These are phyloP conservation scores for Ianthella basta DNA, from an alignment of 37 sponge, comb jelly and placozoan species.

Conservation along the genomic window DNA sequence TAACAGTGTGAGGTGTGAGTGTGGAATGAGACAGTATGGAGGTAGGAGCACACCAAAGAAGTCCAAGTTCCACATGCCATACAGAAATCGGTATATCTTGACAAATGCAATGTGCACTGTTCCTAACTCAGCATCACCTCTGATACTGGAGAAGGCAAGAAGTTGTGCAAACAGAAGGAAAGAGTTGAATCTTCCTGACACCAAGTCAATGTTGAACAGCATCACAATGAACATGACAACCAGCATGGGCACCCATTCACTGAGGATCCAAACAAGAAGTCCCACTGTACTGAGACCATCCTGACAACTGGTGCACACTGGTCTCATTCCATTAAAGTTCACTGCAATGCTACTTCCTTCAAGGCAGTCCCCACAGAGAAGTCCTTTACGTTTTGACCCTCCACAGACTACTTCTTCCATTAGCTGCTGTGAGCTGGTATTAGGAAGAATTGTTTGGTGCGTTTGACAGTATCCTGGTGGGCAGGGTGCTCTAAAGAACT, in stretches of 20 bases:
- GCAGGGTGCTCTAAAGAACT: too few relatives aligned
- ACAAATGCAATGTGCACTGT: too few relatives aligned
- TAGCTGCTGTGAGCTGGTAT: not conserved
- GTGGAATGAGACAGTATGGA: too few relatives aligned
- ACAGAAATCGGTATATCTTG: too few relatives aligned
- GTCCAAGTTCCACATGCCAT: too few relatives aligned
- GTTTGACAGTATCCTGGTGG: too few relatives aligned
- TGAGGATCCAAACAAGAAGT: not conserved
- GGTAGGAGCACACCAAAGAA: too few relatives aligned
- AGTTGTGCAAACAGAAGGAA: slow-evolving; percentile 1
- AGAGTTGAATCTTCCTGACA: not conserved
- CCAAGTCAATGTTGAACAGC: not conserved
- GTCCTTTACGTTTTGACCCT: not conserved
- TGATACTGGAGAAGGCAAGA: too few relatives aligned
- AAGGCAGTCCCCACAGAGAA: slow-evolving; percentile 11
- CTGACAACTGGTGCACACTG: not conserved
- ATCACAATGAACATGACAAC: not conserved
- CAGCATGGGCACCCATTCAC: not conserved
- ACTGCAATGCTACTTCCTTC: not conserved
- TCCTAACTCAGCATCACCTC: too few relatives aligned
- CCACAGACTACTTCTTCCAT: not conserved
- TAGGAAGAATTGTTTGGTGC: too few relatives aligned
- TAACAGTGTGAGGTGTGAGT: too few relatives aligned
- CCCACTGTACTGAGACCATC: not conserved
- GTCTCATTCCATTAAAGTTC: not conserved